Base-by-base conservation (phyloP, 2,888 invertebrate species). In the Synergus japonicus region DNA sequence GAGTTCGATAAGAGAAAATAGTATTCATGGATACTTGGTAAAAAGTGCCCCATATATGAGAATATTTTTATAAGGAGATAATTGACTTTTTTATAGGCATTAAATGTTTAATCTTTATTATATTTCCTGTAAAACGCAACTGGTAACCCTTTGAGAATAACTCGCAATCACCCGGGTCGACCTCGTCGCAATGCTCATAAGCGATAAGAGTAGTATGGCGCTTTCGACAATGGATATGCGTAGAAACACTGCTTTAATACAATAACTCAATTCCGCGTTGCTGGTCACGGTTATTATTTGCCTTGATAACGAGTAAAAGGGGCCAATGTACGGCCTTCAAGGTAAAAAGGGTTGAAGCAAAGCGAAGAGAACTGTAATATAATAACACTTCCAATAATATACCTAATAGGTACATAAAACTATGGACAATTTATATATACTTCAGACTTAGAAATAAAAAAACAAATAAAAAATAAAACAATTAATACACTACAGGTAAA, bases 261-360 rank as follows among this genome's bases (percentile, higher is more conserved):
- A 83, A 85, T 85, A 83, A 82, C 79, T 86, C 81, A 80, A 86
- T 85, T 85, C 81, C 79, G 79, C 79, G 60, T 83, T 76, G 78
- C 78, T 73, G 73, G 78, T 78, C 78, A 78, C 76, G 67, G 78
- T 79, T 78, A 83, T 81, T 81, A 83, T 85, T 86, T 79, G 79
- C 78, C n/a, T 60, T 54, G 73, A 81, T 78, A 82, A 80, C 76
- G 65, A 58, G 79, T 79, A 81, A 77, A 69, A 60, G 78, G 58
- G 69, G 44, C n/a, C 49, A 54, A 9, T 46, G 15, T 13, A 29
- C 37, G 15, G 37, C 37, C 54, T 44, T 18, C 22, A 67, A 44
- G 43, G 18, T n/a, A 18, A 22, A 44, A 44, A n/a, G 44, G 44
- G 44, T 81, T 78, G 15, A 66, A n/a, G n/a, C 13, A 15, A 41